Base-by-base conservation (phyloP, 1,140 invertebrate genomes). In the Sminthurinus signatus region DNA sequence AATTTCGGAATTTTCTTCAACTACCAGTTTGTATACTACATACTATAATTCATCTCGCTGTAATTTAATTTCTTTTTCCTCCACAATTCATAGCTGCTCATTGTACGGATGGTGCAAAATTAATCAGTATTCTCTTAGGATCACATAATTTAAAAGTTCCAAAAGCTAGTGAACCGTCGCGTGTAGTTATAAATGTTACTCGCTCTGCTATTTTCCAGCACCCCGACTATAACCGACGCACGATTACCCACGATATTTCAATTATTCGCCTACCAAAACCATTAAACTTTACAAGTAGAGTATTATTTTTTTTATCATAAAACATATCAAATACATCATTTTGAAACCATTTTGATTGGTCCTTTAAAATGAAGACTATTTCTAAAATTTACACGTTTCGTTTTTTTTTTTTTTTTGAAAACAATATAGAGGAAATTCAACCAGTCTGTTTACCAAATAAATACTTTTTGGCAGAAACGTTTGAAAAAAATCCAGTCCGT, bases 361-460 rank as follows among this genome's bases (percentile, higher is more conserved):
- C n/a, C n/a, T n/a, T n/a, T n/a, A n/a, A n/a, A n/a, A n/a, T n/a
- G n/a, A n/a, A n/a, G n/a, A n/a, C n/a, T n/a, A n/a, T n/a, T n/a
- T 54, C 12, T 5, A 51, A n/a, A 52, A 10, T 17, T 48, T 8
- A 19, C 19, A 10, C 8, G 5, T 48, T 48, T 8, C 5, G 5
- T 48, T 19, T 23, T 10, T 10, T 23, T 48, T 48, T 19, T 48
- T 48, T 23, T n/a, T n/a, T n/a, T n/a, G n/a, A n/a, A n/a, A n/a
- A n/a, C n/a, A n/a, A n/a, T 44, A 17, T 23, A 69, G 68, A 69
- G 19, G 55, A 52, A 48, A 62, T 72, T 29, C 39, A 42, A 21
- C 70, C 70, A n/a, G 42, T 72, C 29, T 72, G 70, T 42, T 32
- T 72, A 3, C 70, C 70, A 58, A 69, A 69, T 29, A 44, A 63